A percentile compares a stretch with the other conserved stretches of the same genome.
These are phyloP conservation scores for Acanthococcus lagerstroemiae DNA, from an alignment of 2,888 invertebrate species.

Conservation along the genomic window DNA sequence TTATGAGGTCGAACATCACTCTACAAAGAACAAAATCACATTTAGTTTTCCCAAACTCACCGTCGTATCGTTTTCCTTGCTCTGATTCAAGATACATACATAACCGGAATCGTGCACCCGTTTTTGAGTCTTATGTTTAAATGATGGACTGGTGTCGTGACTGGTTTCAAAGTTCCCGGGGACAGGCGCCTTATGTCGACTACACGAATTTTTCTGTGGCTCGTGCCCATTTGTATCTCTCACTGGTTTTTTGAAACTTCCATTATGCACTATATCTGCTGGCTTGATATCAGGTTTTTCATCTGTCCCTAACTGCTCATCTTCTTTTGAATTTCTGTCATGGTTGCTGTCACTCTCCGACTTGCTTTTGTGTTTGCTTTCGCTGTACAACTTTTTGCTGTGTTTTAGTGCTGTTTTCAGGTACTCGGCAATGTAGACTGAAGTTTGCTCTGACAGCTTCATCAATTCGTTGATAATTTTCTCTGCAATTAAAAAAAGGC, in stretches of 20 bases:
- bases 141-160: conserved; percentile 7
- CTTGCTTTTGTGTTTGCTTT: conserved; percentile 6
- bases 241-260: background rate
- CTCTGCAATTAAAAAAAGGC: conserved; percentile 4
- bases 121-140: conserved; percentile 11
- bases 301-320: background rate
- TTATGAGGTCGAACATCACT: conserved; percentile 6
- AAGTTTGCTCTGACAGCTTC: conserved; percentile 24
- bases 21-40: conserved; percentile 5
- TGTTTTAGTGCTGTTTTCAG: conserved; percentile 16
- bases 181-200: background rate
- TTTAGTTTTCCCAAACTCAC: background rate
- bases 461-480: conserved; percentile 22
- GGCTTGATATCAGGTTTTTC: background rate
- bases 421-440: conserved; percentile 16
- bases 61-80: background rate
- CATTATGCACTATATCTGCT: background rate
- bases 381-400: conserved; percentile 13
- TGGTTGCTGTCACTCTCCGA: background rate
- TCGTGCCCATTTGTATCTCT: conserved; percentile 4
- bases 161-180: conserved; percentile 15
- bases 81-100: background rate
- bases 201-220: conserved; percentile 11
- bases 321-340: background rate
- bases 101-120: conserved; percentile 6